Evolutionary conservation across 2,888 invertebrate species (phyloP), one percentile per base, ranked within the genome.

Genomic region (Lithophane semibrunnea): DNA sequence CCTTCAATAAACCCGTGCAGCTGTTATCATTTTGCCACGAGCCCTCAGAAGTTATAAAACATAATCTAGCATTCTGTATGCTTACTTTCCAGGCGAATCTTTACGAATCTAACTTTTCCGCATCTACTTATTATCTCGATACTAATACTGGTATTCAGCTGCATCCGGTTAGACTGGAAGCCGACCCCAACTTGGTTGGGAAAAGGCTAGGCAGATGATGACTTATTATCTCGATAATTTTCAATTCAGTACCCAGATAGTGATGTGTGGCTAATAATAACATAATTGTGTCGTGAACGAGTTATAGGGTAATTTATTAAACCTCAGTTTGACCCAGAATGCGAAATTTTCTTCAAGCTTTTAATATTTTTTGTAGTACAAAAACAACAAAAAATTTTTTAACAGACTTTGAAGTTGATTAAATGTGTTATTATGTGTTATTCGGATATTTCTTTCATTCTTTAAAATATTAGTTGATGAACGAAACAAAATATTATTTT

Each of bases 281-380:
- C 56, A 24, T 63, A 75, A 73, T 75, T 37, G 60, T 73, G 76
- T 84, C 76, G 37, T 54, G 21, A 10, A 37, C 52, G 66, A 71
- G 75, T 72, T 24, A 75, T 24, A 52, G 21, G 16, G 74, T 70
- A 74, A 79, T 85, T 75, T 75, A 83, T 85, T 60, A 82, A 79
- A 76, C 84, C 81, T 24, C 86, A 71, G 70, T 61, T 63, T 70
- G 86, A 77, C 77, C 83, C 72, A 85, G 77, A 85, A 85, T 85
- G 75, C 16, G 63, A 58, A 29, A 56, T 3, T 64, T 65, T 67
- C 42, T 54, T 56, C n/a, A n/a, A n/a, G 64, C 61, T 52, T 84
- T 12, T 65, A 37, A 80, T 71, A 84, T 80, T 75, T 77, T 70
- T 73, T 69, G 64, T 69, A 42, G 52, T 61, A 58, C n/a, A 66